Percentiles rank a stretch among this genome's conserved stretches.
These are phyloP conservation scores for Notiomystis cincta DNA, from an alignment of 2,113 vertebrate species.

Conservation along the genomic window DNA sequence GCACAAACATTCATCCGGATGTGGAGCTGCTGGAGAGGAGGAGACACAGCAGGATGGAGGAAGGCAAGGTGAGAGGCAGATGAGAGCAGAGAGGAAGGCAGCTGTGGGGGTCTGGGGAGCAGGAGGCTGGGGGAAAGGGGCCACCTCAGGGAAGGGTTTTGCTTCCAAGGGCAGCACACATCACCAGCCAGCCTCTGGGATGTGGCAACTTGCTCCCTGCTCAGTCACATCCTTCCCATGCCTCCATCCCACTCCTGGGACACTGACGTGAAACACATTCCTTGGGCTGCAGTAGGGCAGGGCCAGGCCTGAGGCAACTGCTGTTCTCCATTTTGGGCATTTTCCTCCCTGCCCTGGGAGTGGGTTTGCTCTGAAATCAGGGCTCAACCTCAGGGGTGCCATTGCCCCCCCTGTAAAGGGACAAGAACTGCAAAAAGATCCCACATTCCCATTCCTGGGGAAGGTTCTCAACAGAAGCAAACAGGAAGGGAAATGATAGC, in stretches of 20 bases:
- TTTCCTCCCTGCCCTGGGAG: background rate
- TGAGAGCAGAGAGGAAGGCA: background rate
- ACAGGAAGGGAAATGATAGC: background rate
- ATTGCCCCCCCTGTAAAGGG: background rate
- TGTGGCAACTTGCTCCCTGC: background rate
- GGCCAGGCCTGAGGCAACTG: background rate
- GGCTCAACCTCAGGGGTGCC: rapidly evolving
- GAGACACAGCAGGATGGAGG: background rate
- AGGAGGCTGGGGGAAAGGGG: background rate
- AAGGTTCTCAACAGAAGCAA: background rate
- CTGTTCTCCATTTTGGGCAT: background rate
- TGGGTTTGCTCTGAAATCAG: background rate
- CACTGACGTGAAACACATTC: background rate
- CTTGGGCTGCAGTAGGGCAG: background rate
- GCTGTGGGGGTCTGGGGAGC: background rate
- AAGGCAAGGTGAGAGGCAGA: background rate
- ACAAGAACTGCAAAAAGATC: background rate
- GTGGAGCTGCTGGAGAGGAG: background rate
- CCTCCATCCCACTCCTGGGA: rapidly evolving
- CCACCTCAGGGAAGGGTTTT: background rate
- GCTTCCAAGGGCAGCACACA: rapidly evolving
- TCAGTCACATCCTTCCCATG: background rate
- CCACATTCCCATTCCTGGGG: rapidly evolving
- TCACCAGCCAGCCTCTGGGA: background rate
- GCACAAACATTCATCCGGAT: background rate